phyloP scores from a whole-genome alignment of 2,797 vertebrate species.

The Fistularia commersonii region DNA sequence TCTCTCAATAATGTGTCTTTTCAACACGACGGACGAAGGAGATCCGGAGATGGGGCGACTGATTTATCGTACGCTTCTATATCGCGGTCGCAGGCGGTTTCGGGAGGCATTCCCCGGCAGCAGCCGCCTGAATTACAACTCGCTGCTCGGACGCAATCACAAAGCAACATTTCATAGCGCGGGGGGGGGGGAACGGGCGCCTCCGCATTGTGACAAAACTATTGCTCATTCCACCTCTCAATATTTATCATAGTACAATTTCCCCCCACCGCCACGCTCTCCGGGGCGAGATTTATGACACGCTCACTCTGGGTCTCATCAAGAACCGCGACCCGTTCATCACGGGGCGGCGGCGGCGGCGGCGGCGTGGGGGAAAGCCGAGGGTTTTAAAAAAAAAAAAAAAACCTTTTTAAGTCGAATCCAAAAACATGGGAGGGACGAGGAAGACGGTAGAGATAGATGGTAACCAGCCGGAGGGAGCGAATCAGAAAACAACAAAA shows the following conservation, averaged over 20 bases:
- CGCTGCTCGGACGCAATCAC: slow-evolving; percentile 49
- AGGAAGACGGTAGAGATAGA: neutral
- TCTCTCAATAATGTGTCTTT: neutral
- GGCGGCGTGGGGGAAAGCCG: too few species aligned
- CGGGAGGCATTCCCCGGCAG: slow-evolving; percentile 27
- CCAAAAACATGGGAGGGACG: slow-evolving; percentile 21
- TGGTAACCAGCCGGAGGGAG: slow-evolving; percentile 16
- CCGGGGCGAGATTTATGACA: slow-evolving; percentile 57
- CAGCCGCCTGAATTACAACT: slow-evolving; percentile 49
- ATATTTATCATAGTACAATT: slow-evolving; percentile 74
- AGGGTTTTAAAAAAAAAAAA: too few species aligned
- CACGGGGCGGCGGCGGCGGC: slow-evolving; percentile 28
- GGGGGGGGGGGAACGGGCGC: slow-evolving; percentile 21
- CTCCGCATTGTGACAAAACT: slow-evolving; percentile 63
- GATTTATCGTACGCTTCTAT: slow-evolving; percentile 19
- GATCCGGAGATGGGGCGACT: too few species aligned
- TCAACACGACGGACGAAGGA: too few species aligned
- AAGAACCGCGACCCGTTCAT: slow-evolving; percentile 36
- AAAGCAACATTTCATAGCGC: slow-evolving; percentile 67
- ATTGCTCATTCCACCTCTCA: slow-evolving; percentile 69
- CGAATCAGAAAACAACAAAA: slow-evolving; percentile 11
- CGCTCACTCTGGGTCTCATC: slow-evolving; percentile 30
- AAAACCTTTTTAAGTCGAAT: too few species aligned
- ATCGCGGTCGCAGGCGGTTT: slow-evolving; percentile 31
- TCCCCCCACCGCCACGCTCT: slow-evolving; percentile 29